These are phyloP conservation scores for Apogon talboti DNA, from an alignment of 2,797 vertebrate species.

Conservation along the genomic window DNA sequence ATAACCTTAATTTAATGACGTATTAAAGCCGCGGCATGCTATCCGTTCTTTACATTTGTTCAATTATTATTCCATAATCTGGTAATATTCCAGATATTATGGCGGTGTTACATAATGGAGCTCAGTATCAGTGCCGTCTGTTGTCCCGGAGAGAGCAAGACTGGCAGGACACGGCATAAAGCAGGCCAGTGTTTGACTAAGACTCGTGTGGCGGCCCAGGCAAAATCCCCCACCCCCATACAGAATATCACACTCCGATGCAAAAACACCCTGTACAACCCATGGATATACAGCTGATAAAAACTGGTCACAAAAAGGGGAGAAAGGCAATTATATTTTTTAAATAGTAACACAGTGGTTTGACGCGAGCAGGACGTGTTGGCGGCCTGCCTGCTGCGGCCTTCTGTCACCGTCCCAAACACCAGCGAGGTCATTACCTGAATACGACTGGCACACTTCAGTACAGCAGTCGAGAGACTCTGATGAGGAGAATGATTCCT, in stretches of 20 bases:
- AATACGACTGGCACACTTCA: conserved; percentile 48
- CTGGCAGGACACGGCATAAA: conserved; percentile 9
- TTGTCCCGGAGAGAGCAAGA: conserved; percentile 31
- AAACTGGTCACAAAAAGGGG: conserved; percentile 4
- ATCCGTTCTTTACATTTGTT: conserved; percentile 49
- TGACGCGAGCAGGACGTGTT: conserved; percentile 36
- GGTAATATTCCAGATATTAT: conserved; percentile 66
- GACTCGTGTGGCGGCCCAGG: neutral
- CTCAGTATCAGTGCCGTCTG: conserved; percentile 60
- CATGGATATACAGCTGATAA: conserved; percentile 2
- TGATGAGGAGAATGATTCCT: conserved; percentile 38
- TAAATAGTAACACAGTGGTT: too few species aligned
- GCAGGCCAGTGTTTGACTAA: conserved; percentile 5
- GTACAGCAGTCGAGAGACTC: conserved; percentile 49
- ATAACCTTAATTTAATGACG: conserved; percentile 24
- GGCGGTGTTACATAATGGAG: conserved; percentile 62
- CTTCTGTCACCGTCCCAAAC: conserved; percentile 46
- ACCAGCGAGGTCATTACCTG: conserved; percentile 58
- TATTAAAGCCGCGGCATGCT: conserved; percentile 24
- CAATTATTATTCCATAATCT: conserved; percentile 67
- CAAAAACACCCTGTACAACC: too few species aligned
- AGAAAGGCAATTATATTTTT: too few species aligned
- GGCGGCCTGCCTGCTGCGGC: conserved; percentile 45
- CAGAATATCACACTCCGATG: too few species aligned
- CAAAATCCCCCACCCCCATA: neutral